Evolutionary conservation across 2,113 vertebrate genomes (phyloP), one percentile per base, ranked within the genome.

Genomic region (Antechinus stuartii): DNA sequence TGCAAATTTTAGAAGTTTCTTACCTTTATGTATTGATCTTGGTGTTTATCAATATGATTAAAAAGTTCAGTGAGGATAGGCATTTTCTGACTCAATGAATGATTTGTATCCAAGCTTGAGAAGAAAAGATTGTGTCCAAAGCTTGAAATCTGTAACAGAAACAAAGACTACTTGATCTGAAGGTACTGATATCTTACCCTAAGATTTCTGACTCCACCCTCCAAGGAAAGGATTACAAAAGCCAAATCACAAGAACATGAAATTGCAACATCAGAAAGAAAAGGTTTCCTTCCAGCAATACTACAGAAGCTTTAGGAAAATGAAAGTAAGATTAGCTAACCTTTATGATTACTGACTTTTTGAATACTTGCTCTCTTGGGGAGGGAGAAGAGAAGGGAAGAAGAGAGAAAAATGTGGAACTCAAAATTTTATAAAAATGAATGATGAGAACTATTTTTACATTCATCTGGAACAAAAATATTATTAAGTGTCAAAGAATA

Each of bases 21-120:
- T 98, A 99, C 99, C 99, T 99, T 54, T 94, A 99, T 91, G 47
- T 99, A 99, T 23, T 99, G 97, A 1, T 99, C 99, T 98, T 99
- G 99, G 94, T 99, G 98, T 19, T 99, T 98, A 16, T 99, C 99
- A 84, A 99, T 98, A 52, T 99, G 99, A 95, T 99, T 98, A 96
- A 99, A 99, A 57, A 99, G 98, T 0, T 97, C 27, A 3, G 98
- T 89, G 89, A 99, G 99, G 95, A 96, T 96, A 47, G 99, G 98
- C 99, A 99, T 99, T 35, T 98, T 98, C 49, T 22, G 10, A 47
- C 8, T 61, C 54, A 92, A 96, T 42, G 0, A 0, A 27, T 91
- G 94, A 0, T 52, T 53, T 2, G 47, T 47, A 3, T 47, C 47
- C 47, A 47, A 47, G 47, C 47, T 47, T 94, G 16, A 92, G 55